Percentiles rank a stretch among this genome's conserved stretches.
Evolutionary conservation across 2,888 invertebrate genomes (phyloP).

Genomic region (Amblyteles armatorius): DNA sequence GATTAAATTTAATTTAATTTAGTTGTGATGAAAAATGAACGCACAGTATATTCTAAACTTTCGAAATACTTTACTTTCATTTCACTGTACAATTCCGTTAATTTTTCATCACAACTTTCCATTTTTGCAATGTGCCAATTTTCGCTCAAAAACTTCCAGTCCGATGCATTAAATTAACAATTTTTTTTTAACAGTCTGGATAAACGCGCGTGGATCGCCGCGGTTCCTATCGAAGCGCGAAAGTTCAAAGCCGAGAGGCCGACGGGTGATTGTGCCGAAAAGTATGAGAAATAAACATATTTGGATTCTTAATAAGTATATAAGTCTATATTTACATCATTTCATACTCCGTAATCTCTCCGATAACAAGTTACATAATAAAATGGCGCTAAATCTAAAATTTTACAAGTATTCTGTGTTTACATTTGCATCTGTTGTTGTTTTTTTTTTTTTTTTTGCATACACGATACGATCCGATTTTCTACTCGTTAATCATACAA

Average conservation of each 20-base stretch:
- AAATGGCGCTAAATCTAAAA: constrained; percentile 82
- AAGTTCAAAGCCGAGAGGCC: constrained; percentile 6
- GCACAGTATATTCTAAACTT: too few relatives aligned
- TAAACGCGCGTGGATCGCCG: not conserved
- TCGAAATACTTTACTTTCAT: too few relatives aligned
- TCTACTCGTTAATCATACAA: constrained; percentile 62
- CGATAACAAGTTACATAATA: constrained; percentile 83
- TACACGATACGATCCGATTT: constrained; percentile 70
- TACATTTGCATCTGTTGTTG: constrained; percentile 43
- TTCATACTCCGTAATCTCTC: constrained; percentile 79
- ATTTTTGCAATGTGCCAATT: too few relatives aligned
- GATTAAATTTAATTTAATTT: too few relatives aligned
- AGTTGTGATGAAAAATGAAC: too few relatives aligned
- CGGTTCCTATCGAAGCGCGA: constrained; percentile 2
- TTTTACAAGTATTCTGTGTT: constrained; percentile 81
- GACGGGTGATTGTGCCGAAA: not conserved
- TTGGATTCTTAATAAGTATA: constrained; percentile 81
- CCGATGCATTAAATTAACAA: too few relatives aligned
- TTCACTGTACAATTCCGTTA: too few relatives aligned
- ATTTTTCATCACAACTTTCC: too few relatives aligned
- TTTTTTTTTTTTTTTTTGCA: constrained; percentile 60
- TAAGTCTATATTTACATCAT: constrained; percentile 84
- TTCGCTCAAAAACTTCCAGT: too few relatives aligned
- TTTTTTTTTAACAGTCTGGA: not conserved
- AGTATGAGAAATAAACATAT: constrained; percentile 58